Evolutionary conservation across 2,113 vertebrate genomes (phyloP), one percentile per base, ranked within the genome.

Genomic region (Amblyornis subalaris): DNA sequence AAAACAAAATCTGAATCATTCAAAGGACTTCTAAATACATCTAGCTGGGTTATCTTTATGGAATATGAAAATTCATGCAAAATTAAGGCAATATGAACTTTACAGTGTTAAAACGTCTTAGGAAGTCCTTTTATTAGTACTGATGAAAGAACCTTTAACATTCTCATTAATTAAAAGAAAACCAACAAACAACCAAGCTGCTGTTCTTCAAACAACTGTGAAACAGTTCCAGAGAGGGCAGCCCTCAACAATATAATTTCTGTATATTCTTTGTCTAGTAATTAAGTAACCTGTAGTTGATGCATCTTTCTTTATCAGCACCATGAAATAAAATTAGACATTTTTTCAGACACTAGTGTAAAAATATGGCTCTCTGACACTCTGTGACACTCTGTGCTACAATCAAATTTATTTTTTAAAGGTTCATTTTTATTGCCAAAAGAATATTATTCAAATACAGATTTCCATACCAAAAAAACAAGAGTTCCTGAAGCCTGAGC

Each of bases 121-220:
- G 50, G 35, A 71, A 65, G 66, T 53, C 3, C 4, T 69, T 78
- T 69, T 20, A 31, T 44, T 48, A 69, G 7, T 57, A 75, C 3
- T 8, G 23, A 15, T 19, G 10, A 44, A 81, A 78, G 7, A 50
- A 72, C 1, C 13, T 67, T 20, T 40, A 48, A 22, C 24, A 15
- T 23, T 51, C 17, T 75, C 17, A 40, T 4, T 47, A 82, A 51
- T 8, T 58, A 33, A 62, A 62, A 42, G 29, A 36, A 48, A 55
- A 33, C 7, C 4, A 24, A 14, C 6, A 19, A 72, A 2, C 2
- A 10, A 36, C 1, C 9, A 54, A 60, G 26, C 3, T 70, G 4
- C 28, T 70, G 6, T 35, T 35, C 61, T 38, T 82, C 79, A 78
- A 78, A 71, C 11, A 72, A 7, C 8, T 66, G 33, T 10, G 13